Evolutionary conservation across 2,888 invertebrate genomes (phyloP).

Genomic region (Drosophila ezoana): DNA sequence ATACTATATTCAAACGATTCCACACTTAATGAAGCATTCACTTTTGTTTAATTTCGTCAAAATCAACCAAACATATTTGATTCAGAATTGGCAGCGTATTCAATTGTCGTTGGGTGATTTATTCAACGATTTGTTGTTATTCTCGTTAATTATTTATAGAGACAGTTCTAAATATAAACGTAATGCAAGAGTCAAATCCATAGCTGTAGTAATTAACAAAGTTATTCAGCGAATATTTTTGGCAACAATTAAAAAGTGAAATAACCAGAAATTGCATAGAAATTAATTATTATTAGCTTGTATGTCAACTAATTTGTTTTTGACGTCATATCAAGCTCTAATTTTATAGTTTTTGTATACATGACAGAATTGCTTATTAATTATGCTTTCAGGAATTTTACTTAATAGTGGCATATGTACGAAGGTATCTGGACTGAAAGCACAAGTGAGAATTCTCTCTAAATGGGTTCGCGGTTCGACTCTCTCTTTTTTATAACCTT

Average conservation of each 20-base stretch:
- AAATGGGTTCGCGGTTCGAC: no score
- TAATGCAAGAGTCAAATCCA: neutral
- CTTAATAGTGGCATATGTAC: no score
- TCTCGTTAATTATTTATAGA: neutral
- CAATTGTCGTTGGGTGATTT: neutral
- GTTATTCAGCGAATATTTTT: neutral
- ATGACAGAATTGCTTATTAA: no score
- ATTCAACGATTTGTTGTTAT: neutral
- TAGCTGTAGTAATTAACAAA: neutral
- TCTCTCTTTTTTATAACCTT: no score
- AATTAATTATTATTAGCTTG: neutral
- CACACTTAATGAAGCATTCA: no score
- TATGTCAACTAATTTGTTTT: neutral
- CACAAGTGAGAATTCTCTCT: no score
- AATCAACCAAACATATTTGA: neutral
- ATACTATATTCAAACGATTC: no score
- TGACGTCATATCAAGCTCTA: neutral
- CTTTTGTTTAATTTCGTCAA: neutral
- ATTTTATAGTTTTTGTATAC: neutral
- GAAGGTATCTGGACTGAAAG: no score
- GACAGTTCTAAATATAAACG: neutral
- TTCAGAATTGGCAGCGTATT: neutral
- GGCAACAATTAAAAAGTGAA: neutral
- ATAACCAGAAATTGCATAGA: no score
- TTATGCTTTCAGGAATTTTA: no score